These are phyloP conservation scores for Lordiphosa andalusiaca DNA, from an alignment of 2,888 invertebrate genomes.

Conservation along the genomic window DNA sequence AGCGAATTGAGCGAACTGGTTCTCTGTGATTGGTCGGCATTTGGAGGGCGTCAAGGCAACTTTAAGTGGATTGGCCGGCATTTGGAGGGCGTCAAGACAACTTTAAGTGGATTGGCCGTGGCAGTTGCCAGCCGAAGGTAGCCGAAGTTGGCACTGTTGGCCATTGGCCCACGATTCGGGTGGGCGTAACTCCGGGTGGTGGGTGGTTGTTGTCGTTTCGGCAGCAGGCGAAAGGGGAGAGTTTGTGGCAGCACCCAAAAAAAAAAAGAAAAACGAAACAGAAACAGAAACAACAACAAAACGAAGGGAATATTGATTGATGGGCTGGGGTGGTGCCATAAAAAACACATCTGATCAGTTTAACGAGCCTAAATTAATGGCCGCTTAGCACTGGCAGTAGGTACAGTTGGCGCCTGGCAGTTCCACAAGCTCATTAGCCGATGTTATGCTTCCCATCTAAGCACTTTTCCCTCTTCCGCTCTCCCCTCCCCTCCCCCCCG, in stretches of 20 bases:
- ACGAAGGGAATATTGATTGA: constrained; percentile 34
- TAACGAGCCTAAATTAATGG: constrained; percentile 9
- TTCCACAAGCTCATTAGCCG: neutral
- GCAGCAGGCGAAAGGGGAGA: constrained; percentile 23
- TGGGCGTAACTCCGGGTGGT: constrained; percentile 19
- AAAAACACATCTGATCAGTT: neutral
- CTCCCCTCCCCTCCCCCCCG: constrained; percentile 8
- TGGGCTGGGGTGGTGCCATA: constrained; percentile 24
- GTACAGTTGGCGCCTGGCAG: constrained; percentile 1
- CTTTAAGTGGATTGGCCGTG: constrained; percentile 16
- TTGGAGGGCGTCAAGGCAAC: constrained; percentile 7
- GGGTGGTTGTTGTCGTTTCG: constrained; percentile 27
- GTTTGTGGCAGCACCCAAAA: constrained; percentile 11
- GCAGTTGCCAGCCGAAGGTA: constrained; percentile 13
- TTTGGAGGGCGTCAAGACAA: constrained; percentile 9
- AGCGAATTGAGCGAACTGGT: constrained; percentile 24
- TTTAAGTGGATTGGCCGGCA: constrained; percentile 25
- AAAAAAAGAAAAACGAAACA: constrained; percentile 1
- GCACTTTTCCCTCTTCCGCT: neutral
- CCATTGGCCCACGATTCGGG: constrained; percentile 17
- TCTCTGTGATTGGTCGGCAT: constrained; percentile 18
- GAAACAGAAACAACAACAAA: neutral
- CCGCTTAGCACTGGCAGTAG: neutral
- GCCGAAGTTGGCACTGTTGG: constrained; percentile 3
- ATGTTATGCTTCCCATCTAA: constrained; percentile 6